Evolutionary conservation across 2,797 vertebrate genomes (phyloP), one percentile per base, ranked within the genome.

Genomic region (Synanceia verrucosa): DNA sequence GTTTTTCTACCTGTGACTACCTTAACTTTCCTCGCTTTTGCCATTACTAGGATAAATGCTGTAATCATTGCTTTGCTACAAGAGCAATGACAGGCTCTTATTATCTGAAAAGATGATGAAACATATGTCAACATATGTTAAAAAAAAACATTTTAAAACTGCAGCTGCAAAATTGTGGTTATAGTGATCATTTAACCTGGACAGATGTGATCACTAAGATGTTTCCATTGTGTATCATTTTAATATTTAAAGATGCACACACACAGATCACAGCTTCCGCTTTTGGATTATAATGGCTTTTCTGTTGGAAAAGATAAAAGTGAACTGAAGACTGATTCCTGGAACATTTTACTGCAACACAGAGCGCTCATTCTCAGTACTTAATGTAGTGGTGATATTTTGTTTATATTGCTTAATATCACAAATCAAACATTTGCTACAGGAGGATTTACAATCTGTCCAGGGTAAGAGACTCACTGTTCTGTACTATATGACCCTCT

Each of bases 321-420:
- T 39, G 12, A 34, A 39, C n/a, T 43, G 29, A 6, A 36, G 36
- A 39, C 33, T 53, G 26, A 62, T 70, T 66, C 65, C 70, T 58
- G 78, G 59, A 79, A 63, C 56, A 31, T 78, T 67, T 68, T 24
- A 73, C 71, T 48, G 48, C 31, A 71, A 33, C 67, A 65, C 61
- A 47, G 43, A 34, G 26, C 1, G 10, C 50, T 82, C 39, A 69
- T 68, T 79, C 65, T 61, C 44, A 57, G 28, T 52, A 37, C 44
- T 39, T n/a, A n/a, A n/a, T n/a, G n/a, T n/a, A n/a, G n/a, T n/a
- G n/a, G n/a, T n/a, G n/a, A n/a, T n/a, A n/a, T n/a, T n/a, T n/a
- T n/a, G n/a, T n/a, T n/a, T n/a, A n/a, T n/a, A n/a, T n/a, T n/a
- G n/a, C n/a, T n/a, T n/a, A n/a, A n/a, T n/a, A n/a, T n/a, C n/a